Evolutionary conservation across 2,888 invertebrate genomes (phyloP), one percentile per base, ranked within the genome.

Genomic region (Pterobdella sp.): DNA sequence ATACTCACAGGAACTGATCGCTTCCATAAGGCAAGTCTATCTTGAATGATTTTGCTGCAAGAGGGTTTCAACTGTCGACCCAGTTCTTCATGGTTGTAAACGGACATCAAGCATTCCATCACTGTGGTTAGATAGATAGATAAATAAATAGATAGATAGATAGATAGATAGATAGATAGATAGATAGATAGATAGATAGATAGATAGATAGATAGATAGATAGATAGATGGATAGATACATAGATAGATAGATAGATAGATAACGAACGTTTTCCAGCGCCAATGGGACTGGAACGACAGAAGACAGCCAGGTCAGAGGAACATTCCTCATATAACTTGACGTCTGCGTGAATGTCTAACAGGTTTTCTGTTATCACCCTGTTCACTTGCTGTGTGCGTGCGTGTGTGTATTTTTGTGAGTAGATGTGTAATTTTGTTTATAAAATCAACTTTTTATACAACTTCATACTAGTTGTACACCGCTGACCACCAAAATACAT

Each of bases 271-370:
- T 93, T 88, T 76, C 96, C 94, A 81, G 92, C 91, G 72, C 96
- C 96, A 82, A 91, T 90, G 68, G 89, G 88, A 34, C 94, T 80
- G 74, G 84, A 84, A 26, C 76, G 75, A 79, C 87, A 87, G 76
- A 81, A 81, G 52, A 81, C 80, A 52, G 81, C 79, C 36, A 87
- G 79, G 84, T 97, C 96, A 31, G 90, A 85, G 10, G 91, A 88
- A 82, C 97, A 98, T 0, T 93, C 91, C 76, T 90, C 87, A 82
- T 94, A 91, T 74, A 98, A 85, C 68, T 93, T 84, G 0, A 95
- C 94, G 86, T 98, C 97, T 0, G 93, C 91, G 78, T 95, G 91
- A 76, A 98, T 93, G 83, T 98, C 97, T 0, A 93, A 91, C 81
- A 91, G 89, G 0, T 91, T 89, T 78, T 86, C 86, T 80, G 92